Percentiles rank a stretch among this genome's conserved stretches.
Evolutionary conservation across 1,140 invertebrate genomes (phyloP).

Genomic region (Maniola jurtina): DNA sequence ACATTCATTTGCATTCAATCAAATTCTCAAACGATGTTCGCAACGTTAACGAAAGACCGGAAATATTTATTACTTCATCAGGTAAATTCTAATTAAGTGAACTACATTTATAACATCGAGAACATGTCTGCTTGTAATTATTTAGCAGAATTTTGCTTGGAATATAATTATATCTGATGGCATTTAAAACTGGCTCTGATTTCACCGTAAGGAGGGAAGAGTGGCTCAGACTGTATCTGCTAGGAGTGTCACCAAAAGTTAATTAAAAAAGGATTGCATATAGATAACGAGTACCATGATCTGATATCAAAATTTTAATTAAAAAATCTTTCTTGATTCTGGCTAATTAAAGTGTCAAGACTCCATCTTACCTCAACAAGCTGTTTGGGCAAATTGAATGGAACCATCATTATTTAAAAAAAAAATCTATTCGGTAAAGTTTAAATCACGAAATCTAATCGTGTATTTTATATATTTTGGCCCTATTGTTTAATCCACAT

Average conservation of each 20-base stretch:
- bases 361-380: neutral
- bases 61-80: conserved; percentile 21
- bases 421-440: too few species aligned
- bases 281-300: conserved; percentile 10
- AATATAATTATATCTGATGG: neutral
- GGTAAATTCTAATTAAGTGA: conserved; percentile 19
- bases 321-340: conserved; percentile 1
- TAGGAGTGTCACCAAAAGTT: conserved; percentile 15
- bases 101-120: conserved; percentile 5
- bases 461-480: too few species aligned
- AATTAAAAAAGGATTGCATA: conserved; percentile 1
- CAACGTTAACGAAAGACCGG: conserved; percentile 2
- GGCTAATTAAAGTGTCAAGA: neutral
- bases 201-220: conserved; percentile 5
- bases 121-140: conserved; percentile 20
- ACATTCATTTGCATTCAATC: conserved; percentile 11
- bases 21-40: conserved; percentile 9
- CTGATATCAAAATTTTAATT: conserved; percentile 26
- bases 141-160: conserved; percentile 14
- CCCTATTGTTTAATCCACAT: too few species aligned
- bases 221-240: conserved; percentile 19
- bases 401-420: too few species aligned
- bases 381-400: neutral
- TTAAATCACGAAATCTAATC: too few species aligned
- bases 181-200: conserved; percentile 9